phyloP scores from a whole-genome alignment of 2,113 vertebrate genomes.

The Amblyornis subalaris region DNA sequence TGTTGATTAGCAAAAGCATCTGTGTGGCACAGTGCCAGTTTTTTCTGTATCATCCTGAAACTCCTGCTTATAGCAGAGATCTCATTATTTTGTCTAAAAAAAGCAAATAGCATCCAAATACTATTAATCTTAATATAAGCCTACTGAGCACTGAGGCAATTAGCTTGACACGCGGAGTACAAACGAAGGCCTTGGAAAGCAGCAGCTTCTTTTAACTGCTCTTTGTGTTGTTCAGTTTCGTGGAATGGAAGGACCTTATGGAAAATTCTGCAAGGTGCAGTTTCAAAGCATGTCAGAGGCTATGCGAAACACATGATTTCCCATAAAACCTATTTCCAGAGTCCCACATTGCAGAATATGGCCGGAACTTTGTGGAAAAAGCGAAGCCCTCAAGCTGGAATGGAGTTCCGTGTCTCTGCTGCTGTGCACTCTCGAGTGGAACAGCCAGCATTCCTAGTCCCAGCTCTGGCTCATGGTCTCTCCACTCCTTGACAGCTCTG shows the following conservation, averaged over 20 bases:
- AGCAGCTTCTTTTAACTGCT: background rate
- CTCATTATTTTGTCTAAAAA: conserved; percentile 55
- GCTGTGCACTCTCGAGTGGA: accelerated
- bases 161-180: background rate
- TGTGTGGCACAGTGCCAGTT: background rate
- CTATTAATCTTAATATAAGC: conserved; percentile 12
- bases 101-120: conserved; percentile 54
- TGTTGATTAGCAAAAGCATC: background rate
- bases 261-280: background rate
- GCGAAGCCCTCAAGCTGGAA: background rate
- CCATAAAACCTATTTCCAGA: background rate
- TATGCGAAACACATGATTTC: background rate
- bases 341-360: background rate
- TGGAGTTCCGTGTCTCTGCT: accelerated
- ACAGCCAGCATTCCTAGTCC: background rate
- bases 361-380: background rate
- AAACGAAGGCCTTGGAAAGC: background rate
- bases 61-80: conserved; percentile 41
- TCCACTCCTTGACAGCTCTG: background rate
- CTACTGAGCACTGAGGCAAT: background rate
- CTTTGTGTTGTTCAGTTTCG: background rate
- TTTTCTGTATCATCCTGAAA: conserved; percentile 12
- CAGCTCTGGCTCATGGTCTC: background rate
- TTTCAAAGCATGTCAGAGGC: background rate
- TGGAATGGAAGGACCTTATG: background rate